These are phyloP conservation scores for Netelia melanura DNA, from an alignment of 2,888 invertebrate genomes.

Conservation along the genomic window DNA sequence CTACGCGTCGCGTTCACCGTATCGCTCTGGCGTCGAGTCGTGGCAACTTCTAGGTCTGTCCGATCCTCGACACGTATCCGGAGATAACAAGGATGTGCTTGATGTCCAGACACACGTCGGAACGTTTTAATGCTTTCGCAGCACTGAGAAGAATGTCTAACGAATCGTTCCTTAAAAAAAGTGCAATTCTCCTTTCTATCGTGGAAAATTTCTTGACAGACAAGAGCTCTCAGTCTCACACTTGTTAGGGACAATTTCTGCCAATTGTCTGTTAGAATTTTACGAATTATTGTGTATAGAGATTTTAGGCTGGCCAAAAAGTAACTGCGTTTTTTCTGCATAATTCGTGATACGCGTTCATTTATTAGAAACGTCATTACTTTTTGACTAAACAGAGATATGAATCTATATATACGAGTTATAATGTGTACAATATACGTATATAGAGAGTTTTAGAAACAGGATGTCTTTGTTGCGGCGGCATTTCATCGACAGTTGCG, in stretches of 20 bases:
- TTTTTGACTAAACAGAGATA: background rate
- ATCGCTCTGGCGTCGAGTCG: background rate
- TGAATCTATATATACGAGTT: background rate
- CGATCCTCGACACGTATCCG: constrained; percentile 13
- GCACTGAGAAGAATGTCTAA: background rate
- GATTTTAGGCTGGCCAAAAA: constrained; percentile 7
- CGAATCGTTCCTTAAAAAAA: constrained; percentile 33
- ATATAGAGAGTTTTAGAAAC: background rate
- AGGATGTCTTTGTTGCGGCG: constrained; percentile 56
- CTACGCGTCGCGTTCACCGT: background rate
- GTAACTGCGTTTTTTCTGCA: background rate
- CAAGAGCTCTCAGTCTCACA: constrained; percentile 21
- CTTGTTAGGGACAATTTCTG: no score
- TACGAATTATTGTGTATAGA: no score
- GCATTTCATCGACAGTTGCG: constrained; percentile 80
- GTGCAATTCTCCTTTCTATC: background rate
- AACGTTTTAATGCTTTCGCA: background rate
- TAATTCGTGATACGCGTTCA: no score
- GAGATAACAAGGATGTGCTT: constrained; percentile 1
- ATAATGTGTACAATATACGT: background rate
- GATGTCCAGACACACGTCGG: background rate
- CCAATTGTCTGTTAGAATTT: no score
- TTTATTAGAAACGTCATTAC: no score
- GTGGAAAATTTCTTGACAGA: no score
- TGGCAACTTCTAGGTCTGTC: background rate